phyloP scores from a whole-genome alignment of 2,888 invertebrate genomes.

The Priocnemis perturbator region DNA sequence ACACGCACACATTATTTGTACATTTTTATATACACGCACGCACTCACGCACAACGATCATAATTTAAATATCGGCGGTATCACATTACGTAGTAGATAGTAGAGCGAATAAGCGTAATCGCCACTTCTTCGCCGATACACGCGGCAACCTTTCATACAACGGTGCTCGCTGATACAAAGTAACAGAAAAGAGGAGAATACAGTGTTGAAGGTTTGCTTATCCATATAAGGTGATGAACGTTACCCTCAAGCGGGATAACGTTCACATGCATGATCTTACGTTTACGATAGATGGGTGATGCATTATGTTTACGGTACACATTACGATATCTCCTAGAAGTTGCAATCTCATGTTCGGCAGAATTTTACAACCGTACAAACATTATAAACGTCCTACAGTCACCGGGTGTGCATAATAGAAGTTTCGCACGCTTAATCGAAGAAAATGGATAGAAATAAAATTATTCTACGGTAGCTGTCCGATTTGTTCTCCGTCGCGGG shows the following conservation, averaged over 20 bases:
- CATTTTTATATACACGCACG: conserved; percentile 20
- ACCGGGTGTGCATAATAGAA: too few relatives aligned
- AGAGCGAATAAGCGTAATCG: conserved; percentile 55
- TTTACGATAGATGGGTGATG: not conserved
- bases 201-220: too few relatives aligned
- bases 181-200: too few relatives aligned
- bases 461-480: too few relatives aligned
- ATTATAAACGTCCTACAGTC: too few relatives aligned
- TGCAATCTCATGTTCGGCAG: conserved; percentile 7
- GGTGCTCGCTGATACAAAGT: not conserved
- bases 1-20: conserved; percentile 7
- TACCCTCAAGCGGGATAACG: too few relatives aligned
- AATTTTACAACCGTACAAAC: not conserved
- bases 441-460: too few relatives aligned
- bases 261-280: not conserved
- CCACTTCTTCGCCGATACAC: conserved; percentile 4
- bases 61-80: conserved; percentile 49
- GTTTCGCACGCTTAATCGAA: too few relatives aligned
- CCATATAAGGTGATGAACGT: not conserved
- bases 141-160: not conserved
- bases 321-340: not conserved
- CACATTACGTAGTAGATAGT: conserved; percentile 49
- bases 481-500: too few relatives aligned
- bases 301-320: not conserved
- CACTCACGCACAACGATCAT: conserved; percentile 32